A percentile compares a stretch with the other conserved stretches of the same genome.
phyloP scores from a whole-genome alignment of 2,888 invertebrate genomes.

The Podotricha telesiphe region DNA sequence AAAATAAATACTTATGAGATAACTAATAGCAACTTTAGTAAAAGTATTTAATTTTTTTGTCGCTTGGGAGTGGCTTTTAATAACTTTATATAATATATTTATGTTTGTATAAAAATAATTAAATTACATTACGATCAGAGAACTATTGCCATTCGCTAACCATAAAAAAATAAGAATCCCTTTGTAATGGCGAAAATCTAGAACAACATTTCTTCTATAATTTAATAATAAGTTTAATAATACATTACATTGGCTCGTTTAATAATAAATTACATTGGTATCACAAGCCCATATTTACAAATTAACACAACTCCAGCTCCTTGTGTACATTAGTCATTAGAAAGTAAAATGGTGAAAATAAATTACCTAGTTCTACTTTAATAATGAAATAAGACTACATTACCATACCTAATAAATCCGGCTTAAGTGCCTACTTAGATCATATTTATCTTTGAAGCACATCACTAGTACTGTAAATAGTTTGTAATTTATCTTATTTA shows the following conservation, averaged over 20 bases:
- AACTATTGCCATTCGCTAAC: no score
- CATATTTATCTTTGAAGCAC: not conserved
- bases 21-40: no score
- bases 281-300: slow-evolving; percentile 1
- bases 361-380: slow-evolving; percentile 26
- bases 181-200: no score
- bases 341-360: slow-evolving; percentile 22
- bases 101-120: no score
- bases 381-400: slow-evolving; percentile 25
- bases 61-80: not conserved
- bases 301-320: slow-evolving; percentile 1
- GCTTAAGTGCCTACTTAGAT: not conserved
- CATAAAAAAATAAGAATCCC: no score
- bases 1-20: no score
- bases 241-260: not conserved
- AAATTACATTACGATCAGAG: no score
- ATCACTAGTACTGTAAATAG: not conserved
- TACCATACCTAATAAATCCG: slow-evolving; percentile 24
- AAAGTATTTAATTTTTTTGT: not conserved
- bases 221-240: no score
- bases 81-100: not conserved
- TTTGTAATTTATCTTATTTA: no score
- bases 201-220: no score
- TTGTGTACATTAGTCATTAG: slow-evolving; percentile 6
- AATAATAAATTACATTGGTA: not conserved